Evolutionary conservation across 37 sponge, comb jelly and placozoan species (phyloP).

Genomic region (Aplysina aerophoba): DNA sequence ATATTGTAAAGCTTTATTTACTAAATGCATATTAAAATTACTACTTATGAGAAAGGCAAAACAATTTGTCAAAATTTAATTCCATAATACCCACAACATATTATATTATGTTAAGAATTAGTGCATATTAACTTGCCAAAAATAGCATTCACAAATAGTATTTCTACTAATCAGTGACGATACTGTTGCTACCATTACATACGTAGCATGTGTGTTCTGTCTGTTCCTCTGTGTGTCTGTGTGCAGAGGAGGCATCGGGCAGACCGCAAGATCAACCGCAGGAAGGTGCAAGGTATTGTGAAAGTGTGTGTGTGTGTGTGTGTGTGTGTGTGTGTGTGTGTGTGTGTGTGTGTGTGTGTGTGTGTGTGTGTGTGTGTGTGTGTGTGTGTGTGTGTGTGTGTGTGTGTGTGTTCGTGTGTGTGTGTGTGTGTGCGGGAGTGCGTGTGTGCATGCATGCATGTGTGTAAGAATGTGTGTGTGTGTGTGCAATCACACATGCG

Average conservation of each 20-base stretch:
- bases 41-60: too few relatives aligned
- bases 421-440: neutral
- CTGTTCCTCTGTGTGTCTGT: neutral
- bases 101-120: too few relatives aligned
- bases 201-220: neutral
- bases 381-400: neutral
- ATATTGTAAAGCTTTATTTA: too few relatives aligned
- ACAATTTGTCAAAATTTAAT: too few relatives aligned
- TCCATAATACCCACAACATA: too few relatives aligned
- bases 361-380: neutral
- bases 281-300: conserved; percentile 41
- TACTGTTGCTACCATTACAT: neutral
- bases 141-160: too few relatives aligned
- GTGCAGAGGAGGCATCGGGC: conserved; percentile 63
- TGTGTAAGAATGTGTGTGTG: too few relatives aligned
- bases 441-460: neutral
- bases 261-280: conserved; percentile 63
- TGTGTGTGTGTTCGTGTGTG: neutral
- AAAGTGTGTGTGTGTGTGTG: neutral
- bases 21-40: too few relatives aligned
- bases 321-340: neutral
- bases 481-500: too few relatives aligned
- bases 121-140: too few relatives aligned
- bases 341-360: conserved; percentile 17
- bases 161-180: too few relatives aligned